phyloP scores from a whole-genome alignment of 2,113 vertebrate genomes.

The Plecotus auritus region DNA sequence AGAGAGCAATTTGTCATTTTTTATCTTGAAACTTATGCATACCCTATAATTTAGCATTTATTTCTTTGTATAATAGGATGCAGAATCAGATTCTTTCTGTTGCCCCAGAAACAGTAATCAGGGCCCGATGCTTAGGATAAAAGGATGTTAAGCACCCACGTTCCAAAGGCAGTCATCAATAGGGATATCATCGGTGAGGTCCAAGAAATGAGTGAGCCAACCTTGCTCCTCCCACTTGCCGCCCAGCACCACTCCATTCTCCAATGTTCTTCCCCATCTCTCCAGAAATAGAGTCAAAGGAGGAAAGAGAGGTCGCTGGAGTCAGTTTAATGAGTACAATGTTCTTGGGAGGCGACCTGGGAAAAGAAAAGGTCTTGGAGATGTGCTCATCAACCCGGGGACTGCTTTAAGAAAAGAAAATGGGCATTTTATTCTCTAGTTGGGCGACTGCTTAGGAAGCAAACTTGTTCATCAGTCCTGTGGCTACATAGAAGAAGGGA shows the following conservation, averaged over 20 bases:
- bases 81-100: not conserved
- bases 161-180: not conserved
- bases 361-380: not conserved
- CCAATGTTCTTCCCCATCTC: not conserved
- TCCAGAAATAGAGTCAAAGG: not conserved
- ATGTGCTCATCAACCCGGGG: too few relatives aligned
- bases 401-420: not conserved
- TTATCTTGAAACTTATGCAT: not conserved
- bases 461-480: not conserved
- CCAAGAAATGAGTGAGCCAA: not conserved
- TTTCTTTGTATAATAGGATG: not conserved
- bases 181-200: not conserved
- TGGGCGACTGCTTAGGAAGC: not conserved
- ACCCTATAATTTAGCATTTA: not conserved
- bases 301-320: not conserved
- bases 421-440: not conserved
- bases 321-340: too few relatives aligned
- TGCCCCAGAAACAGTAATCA: not conserved
- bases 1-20: not conserved
- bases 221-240: accelerated
- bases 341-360: not conserved
- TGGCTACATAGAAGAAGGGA: not conserved
- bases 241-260: not conserved
- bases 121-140: not conserved
- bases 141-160: not conserved